phyloP scores from a whole-genome alignment of 2,113 vertebrate genomes.

The Hippopotamus amphibius region DNA sequence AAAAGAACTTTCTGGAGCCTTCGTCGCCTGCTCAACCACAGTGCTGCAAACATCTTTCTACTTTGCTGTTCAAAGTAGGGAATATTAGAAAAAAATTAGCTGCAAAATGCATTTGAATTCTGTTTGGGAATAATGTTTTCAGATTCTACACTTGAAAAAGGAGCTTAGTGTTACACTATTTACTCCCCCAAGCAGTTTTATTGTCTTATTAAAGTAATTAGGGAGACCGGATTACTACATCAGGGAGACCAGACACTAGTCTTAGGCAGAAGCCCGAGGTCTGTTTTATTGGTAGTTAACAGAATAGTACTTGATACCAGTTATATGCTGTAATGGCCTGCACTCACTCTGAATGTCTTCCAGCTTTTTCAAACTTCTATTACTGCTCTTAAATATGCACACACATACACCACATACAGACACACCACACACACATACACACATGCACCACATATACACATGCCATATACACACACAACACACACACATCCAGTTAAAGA shows the following conservation, averaged over 20 bases:
- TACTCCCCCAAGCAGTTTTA: neutral
- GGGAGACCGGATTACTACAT: neutral
- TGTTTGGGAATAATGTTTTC: neutral
- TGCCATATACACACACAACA: too few relatives aligned
- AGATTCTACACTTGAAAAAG: neutral
- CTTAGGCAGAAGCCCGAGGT: constrained; percentile 40
- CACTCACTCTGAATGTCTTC: neutral
- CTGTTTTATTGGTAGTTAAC: neutral
- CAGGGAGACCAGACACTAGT: constrained; percentile 8
- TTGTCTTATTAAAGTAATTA: constrained; percentile 54
- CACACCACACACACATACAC: neutral
- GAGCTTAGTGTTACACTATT: neutral
- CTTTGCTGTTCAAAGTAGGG: neutral
- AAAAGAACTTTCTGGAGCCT: neutral
- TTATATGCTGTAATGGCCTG: neutral
- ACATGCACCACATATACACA: neutral
- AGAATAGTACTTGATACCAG: neutral
- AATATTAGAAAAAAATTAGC: neutral
- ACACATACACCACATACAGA: neutral
- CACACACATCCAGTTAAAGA: neutral
- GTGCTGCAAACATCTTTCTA: neutral
- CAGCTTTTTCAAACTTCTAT: neutral
- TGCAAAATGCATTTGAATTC: neutral
- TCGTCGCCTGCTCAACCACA: neutral
- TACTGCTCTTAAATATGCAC: neutral